phyloP scores from a whole-genome alignment of 2,797 vertebrate genomes.

The Trematomus bernacchii region DNA sequence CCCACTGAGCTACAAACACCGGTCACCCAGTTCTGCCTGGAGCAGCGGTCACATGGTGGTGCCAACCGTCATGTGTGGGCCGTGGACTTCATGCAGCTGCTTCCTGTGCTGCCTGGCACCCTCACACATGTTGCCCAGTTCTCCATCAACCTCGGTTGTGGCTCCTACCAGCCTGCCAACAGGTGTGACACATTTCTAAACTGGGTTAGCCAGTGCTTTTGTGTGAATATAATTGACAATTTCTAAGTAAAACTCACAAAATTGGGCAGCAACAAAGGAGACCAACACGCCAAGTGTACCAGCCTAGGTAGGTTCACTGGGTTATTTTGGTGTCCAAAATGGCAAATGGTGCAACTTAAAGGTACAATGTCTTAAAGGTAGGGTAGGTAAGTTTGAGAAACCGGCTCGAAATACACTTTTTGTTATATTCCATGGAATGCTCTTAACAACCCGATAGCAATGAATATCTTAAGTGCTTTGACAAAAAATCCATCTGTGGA shows the following conservation, averaged over 20 bases:
- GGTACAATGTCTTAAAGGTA: not conserved
- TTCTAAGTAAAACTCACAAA: conserved; percentile 26
- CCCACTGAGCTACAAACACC: conserved; percentile 93
- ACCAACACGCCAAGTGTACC: conserved; percentile 1
- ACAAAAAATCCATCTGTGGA: too few species aligned
- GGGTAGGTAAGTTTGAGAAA: too few species aligned
- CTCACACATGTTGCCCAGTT: conserved; percentile 97
- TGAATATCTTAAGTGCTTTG: too few species aligned
- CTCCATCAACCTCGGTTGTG: conserved; percentile 97
- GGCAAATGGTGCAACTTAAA: conserved; percentile 1
- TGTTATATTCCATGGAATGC: too few species aligned
- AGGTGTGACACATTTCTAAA: conserved; percentile 85
- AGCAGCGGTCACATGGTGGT: conserved; percentile 92
- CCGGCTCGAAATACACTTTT: too few species aligned
- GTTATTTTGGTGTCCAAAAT: conserved; percentile 14
- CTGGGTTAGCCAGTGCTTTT: conserved; percentile 21
- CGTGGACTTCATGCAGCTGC: conserved; percentile 94
- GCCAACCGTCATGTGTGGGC: conserved; percentile 92
- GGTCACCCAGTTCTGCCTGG: conserved; percentile 95
- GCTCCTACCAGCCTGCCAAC: conserved; percentile 96
- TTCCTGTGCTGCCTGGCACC: conserved; percentile 91
- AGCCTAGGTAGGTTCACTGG: not conserved
- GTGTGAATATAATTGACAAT: not conserved
- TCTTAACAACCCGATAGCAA: too few species aligned
- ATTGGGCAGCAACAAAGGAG: conserved; percentile 26